These are phyloP conservation scores for Microtus ochrogaster DNA, from an alignment of 2,113 vertebrate species.

Conservation along the genomic window DNA sequence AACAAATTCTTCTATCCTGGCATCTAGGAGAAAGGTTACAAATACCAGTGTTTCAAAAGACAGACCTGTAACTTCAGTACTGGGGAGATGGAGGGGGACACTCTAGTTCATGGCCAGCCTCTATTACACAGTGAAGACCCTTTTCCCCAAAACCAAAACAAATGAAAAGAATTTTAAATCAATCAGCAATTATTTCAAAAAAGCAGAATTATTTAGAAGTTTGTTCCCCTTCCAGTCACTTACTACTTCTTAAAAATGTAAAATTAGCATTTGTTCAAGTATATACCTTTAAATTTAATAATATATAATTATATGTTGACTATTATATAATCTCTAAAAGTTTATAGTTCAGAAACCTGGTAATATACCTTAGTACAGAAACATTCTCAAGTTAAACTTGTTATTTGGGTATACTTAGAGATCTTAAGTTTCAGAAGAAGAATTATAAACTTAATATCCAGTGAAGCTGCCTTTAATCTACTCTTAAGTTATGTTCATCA, in stretches of 20 bases:
- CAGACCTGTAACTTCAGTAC: background rate
- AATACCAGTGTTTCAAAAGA: conserved; percentile 50
- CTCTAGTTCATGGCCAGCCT: background rate
- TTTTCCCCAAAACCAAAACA: background rate
- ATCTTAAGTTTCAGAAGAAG: conserved; percentile 53
- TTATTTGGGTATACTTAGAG: background rate
- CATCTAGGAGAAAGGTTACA: conserved; percentile 88
- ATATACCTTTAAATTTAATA: background rate
- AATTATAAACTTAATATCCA: conserved; percentile 45
- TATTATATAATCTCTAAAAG: conserved; percentile 44
- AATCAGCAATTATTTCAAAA: background rate
- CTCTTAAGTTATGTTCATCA: conserved; percentile 25
- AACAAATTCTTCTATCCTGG: conserved; percentile 98
- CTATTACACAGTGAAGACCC: background rate
- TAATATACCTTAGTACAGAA: conserved; percentile 50
- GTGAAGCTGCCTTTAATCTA: conserved; percentile 36
- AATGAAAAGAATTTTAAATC: background rate
- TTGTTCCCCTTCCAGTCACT: background rate
- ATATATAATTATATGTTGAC: conserved; percentile 25
- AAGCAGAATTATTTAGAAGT: conserved; percentile 54
- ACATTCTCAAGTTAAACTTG: conserved; percentile 62
- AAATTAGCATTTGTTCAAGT: conserved; percentile 45
- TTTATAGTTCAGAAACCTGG: conserved; percentile 53
- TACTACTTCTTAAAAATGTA: conserved; percentile 19
- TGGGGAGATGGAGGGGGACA: background rate